These are phyloP conservation scores for Acinonyx jubatus DNA, from an alignment of 2,113 vertebrate species.

Conservation along the genomic window DNA sequence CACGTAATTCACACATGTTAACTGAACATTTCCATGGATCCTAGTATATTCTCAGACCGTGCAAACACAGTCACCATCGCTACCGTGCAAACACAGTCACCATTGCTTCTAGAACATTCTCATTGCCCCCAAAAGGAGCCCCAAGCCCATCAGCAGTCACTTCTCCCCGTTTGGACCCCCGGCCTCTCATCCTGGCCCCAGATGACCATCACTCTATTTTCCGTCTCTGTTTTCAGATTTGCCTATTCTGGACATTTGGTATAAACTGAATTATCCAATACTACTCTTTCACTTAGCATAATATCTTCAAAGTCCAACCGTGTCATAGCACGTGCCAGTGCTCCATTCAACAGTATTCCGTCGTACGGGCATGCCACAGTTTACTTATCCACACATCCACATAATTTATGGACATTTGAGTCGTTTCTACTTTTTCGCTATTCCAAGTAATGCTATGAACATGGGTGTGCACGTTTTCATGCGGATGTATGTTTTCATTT, in stretches of 20 bases:
- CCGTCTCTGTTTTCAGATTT: not conserved
- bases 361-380: rapidly evolving
- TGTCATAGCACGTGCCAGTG: no score
- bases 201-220: not conserved
- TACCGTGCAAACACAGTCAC: not conserved
- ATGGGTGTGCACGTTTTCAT: rapidly evolving
- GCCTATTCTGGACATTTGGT: no score
- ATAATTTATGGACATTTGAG: no score
- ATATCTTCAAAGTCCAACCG: not conserved
- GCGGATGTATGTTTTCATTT: not conserved
- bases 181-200: not conserved
- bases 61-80: not conserved
- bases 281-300: not conserved
- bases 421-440: not conserved
- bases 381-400: not conserved
- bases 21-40: not conserved
- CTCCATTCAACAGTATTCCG: not conserved
- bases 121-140: not conserved
- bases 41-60: not conserved
- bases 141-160: not conserved
- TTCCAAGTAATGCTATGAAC: not conserved
- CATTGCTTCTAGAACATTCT: not conserved
- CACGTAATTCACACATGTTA: not conserved
- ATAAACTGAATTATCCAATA: not conserved
- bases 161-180: not conserved